Evolutionary conservation across 2,888 invertebrate species (phyloP).

Genomic region (Nephrotoma appendiculata): DNA sequence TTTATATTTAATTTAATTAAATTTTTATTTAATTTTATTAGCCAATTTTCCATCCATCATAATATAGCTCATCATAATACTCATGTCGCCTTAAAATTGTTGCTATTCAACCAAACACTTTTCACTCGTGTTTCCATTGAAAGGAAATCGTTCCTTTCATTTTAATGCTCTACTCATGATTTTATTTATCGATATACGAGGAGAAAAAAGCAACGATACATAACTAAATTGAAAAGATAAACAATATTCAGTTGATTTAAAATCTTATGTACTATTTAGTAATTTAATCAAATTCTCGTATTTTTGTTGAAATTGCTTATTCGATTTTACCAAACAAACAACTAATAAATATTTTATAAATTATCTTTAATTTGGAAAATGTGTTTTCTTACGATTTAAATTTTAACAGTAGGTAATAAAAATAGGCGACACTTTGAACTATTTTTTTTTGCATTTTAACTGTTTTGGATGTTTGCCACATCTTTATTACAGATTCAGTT

Average conservation of each 20-base stretch:
- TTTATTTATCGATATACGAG: not conserved
- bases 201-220: not conserved
- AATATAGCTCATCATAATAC: not conserved
- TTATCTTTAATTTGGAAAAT: too few species aligned
- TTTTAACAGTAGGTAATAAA: too few species aligned
- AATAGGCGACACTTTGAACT: too few species aligned
- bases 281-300: not conserved
- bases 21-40: not conserved
- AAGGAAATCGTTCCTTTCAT: not conserved
- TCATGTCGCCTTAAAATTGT: not conserved
- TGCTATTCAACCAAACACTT: not conserved
- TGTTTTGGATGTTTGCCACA: too few species aligned
- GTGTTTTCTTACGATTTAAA: too few species aligned
- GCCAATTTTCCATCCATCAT: not conserved
- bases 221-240: not conserved
- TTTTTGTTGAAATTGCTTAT: not conserved
- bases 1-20: not conserved
- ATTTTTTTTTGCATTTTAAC: too few species aligned
- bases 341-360: not conserved
- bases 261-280: not conserved
- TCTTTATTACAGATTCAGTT: too few species aligned
- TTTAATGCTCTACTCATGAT: not conserved
- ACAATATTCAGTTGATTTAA: not conserved
- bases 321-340: not conserved
- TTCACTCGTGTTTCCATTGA: not conserved